These are phyloP conservation scores for Leucophenga maculata DNA, from an alignment of 2,888 invertebrate genomes.

Conservation along the genomic window DNA sequence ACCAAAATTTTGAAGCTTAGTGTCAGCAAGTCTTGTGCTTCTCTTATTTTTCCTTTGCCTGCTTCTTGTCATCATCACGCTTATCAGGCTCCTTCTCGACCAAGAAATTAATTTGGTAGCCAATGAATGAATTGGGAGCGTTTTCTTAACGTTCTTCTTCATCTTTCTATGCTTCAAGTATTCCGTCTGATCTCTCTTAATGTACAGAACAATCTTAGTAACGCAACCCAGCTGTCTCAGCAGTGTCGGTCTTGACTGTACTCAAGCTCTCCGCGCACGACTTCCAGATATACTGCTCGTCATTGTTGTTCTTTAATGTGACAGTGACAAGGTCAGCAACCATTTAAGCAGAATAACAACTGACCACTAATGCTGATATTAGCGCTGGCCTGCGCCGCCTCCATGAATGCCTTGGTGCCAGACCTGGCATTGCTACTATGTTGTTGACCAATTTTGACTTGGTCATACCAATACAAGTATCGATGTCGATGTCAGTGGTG, in stretches of 20 bases:
- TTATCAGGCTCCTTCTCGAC: conserved; percentile 98
- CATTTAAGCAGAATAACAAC: conserved; percentile 99
- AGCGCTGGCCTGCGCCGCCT: conserved; percentile 98
- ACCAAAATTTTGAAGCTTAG: conserved; percentile 74
- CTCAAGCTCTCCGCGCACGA: conserved; percentile 98
- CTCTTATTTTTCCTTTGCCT: conserved; percentile 66
- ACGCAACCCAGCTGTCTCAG: conserved; percentile 92
- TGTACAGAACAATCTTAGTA: conserved; percentile 92
- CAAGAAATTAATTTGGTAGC: conserved; percentile 95
- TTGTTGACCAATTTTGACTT: conserved; percentile 99
- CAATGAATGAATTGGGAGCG: conserved; percentile 99
- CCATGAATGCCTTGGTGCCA: conserved; percentile 99
- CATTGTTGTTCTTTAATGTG: conserved; percentile 96
- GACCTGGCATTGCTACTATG: conserved; percentile 98
- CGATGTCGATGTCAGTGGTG: conserved; percentile 95
- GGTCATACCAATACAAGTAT: conserved; percentile 99
- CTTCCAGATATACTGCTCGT: conserved; percentile 98
- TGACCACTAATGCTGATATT: conserved; percentile 99
- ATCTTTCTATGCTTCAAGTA: conserved; percentile 95
- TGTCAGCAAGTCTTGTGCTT: conserved; percentile 74
- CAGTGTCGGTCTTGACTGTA: conserved; percentile 85
- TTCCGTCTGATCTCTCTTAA: conserved; percentile 97
- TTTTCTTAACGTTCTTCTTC: conserved; percentile 98
- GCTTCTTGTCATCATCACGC: conserved; percentile 84
- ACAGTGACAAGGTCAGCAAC: conserved; percentile 96